phyloP scores from a whole-genome alignment of 2,797 vertebrate species.

The Halcyon leucocephala region DNA sequence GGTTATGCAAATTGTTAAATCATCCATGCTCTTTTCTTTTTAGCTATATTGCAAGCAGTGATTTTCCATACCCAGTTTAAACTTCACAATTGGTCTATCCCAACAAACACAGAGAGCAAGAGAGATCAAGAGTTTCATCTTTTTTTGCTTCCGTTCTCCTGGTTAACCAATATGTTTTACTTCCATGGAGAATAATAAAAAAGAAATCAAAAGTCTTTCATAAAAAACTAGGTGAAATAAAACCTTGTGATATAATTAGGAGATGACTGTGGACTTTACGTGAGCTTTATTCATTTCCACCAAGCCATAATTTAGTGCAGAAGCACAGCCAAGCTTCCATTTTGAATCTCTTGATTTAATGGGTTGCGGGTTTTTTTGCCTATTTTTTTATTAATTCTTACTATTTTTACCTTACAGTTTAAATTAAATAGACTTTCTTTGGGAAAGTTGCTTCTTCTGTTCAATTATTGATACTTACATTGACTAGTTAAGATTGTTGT shows the following conservation, averaged over 20 bases:
- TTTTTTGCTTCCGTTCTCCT: background rate
- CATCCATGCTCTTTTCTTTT: constrained; percentile 40
- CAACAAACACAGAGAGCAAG: background rate
- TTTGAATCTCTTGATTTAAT: background rate
- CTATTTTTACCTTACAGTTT: background rate
- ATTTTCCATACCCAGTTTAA: constrained; percentile 47
- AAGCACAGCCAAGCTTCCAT: background rate
- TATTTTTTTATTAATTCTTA: background rate
- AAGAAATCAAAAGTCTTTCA: constrained; percentile 13
- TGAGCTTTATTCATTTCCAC: background rate
- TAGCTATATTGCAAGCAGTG: constrained; percentile 44
- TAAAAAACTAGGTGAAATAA: constrained; percentile 28
- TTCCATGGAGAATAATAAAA: constrained; percentile 21
- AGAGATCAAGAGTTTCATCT: background rate
- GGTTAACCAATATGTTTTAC: background rate
- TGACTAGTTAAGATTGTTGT: background rate
- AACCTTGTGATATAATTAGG: constrained; percentile 35
- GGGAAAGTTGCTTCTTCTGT: background rate
- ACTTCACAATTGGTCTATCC: constrained; percentile 11
- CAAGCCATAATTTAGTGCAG: background rate
- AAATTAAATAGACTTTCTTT: background rate
- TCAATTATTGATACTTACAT: background rate
- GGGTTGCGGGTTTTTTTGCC: background rate
- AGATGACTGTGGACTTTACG: background rate
- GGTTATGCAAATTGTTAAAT: constrained; percentile 67